Percentiles rank a stretch among this genome's conserved stretches.
Evolutionary conservation across 1,140 invertebrate species (phyloP).

Genomic region (Drosophila lini): DNA sequence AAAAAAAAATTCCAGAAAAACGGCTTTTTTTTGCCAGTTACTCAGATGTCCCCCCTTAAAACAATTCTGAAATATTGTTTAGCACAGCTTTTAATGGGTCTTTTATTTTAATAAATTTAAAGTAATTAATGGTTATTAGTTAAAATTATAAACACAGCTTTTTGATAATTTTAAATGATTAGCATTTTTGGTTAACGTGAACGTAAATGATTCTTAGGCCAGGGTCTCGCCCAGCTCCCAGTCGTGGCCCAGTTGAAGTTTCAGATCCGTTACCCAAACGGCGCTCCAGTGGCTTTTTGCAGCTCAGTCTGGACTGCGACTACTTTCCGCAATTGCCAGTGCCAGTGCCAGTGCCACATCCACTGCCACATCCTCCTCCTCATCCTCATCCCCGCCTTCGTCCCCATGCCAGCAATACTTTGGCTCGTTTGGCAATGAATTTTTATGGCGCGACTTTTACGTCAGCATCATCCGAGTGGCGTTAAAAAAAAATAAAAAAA

Average conservation of each 20-base stretch:
- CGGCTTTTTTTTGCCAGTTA: too few relatives aligned
- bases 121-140: too few relatives aligned
- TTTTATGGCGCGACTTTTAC: slow-evolving; percentile 78
- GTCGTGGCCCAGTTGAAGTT: slow-evolving; percentile 38
- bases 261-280: slow-evolving; percentile 46
- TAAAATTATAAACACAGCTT: neutral
- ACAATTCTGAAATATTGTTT: neutral
- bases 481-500: neutral
- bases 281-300: slow-evolving; percentile 37
- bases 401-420: slow-evolving; percentile 52
- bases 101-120: neutral
- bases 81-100: neutral
- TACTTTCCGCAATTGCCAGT: slow-evolving; percentile 66
- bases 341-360: slow-evolving; percentile 23
- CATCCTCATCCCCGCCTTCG: neutral
- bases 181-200: too few relatives aligned
- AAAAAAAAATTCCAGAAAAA: too few relatives aligned
- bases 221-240: neutral
- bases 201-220: neutral
- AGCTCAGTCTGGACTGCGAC: slow-evolving; percentile 50
- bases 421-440: slow-evolving; percentile 78
- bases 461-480: slow-evolving; percentile 25
- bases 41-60: too few relatives aligned
- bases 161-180: neutral
- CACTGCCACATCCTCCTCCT: neutral